Evolutionary conservation across 2,113 vertebrate species (phyloP).

Genomic region (Tupaia chinensis): DNA sequence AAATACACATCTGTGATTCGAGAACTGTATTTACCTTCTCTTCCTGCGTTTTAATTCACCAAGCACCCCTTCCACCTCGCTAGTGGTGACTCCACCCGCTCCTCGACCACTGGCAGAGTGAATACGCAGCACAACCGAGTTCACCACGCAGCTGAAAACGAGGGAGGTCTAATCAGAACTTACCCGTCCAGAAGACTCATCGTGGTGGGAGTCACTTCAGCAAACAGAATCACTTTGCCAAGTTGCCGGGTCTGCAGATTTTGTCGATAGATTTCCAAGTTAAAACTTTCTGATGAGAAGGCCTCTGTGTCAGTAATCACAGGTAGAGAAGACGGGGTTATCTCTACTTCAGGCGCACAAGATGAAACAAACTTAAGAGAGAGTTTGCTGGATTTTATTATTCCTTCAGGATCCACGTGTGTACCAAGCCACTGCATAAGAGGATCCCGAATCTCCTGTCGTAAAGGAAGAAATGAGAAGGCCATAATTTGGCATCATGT

Average conservation of each 20-base stretch:
- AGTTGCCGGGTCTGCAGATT: constrained; percentile 90
- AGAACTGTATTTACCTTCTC: neutral
- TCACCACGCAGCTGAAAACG: rapidly evolving
- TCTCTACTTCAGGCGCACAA: constrained; percentile 71
- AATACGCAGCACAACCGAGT: too few relatives aligned
- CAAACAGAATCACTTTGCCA: constrained; percentile 91
- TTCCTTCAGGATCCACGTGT: constrained; percentile 82
- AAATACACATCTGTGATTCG: neutral
- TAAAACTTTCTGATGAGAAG: constrained; percentile 89
- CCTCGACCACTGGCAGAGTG: neutral
- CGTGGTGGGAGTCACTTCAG: constrained; percentile 92
- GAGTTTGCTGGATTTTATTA: constrained; percentile 87
- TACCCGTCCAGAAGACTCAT: constrained; percentile 97
- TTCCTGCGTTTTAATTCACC: too few relatives aligned
- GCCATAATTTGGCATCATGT: neutral
- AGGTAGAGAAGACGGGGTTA: constrained; percentile 83
- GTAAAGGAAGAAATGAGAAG: neutral
- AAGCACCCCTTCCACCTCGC: neutral
- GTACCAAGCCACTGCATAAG: constrained; percentile 89
- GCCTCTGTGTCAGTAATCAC: constrained; percentile 87
- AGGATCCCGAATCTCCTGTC: constrained; percentile 82
- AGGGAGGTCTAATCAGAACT: constrained; percentile 57
- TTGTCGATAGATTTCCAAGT: constrained; percentile 88
- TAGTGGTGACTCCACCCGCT: rapidly evolving
- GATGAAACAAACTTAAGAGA: constrained; percentile 87